A percentile compares a stretch with the other conserved stretches of the same genome.
These are phyloP conservation scores for Spilogale gracilis DNA, from an alignment of 2,113 vertebrate genomes.

Conservation along the genomic window DNA sequence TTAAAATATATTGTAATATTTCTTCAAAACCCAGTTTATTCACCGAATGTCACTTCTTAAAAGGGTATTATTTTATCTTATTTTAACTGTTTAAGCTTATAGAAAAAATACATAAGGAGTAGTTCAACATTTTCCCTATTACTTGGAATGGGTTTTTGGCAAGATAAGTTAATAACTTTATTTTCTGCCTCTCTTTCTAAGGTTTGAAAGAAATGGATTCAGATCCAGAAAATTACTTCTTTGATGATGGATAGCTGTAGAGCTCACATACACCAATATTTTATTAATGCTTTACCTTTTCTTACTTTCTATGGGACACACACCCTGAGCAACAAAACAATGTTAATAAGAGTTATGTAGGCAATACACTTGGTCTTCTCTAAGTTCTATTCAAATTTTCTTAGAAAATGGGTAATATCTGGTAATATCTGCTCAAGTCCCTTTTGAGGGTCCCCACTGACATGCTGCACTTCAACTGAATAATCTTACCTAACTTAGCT, in stretches of 20 bases:
- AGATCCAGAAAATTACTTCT: slow-evolving; percentile 68
- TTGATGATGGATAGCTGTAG: slow-evolving; percentile 55
- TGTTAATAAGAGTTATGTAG: slow-evolving; percentile 5
- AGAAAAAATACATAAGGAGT: neutral
- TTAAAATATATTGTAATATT: neutral
- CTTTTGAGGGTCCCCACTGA: neutral
- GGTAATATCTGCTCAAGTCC: neutral
- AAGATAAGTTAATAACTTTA: slow-evolving; percentile 53
- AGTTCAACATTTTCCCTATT: neutral
- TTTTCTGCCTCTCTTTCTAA: slow-evolving; percentile 36
- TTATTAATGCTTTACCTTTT: slow-evolving; percentile 58
- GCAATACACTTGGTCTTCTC: neutral
- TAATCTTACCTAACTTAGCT: neutral
- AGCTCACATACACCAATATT: slow-evolving; percentile 55
- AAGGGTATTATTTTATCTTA: neutral
- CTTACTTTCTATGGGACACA: slow-evolving; percentile 32
- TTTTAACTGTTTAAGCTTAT: slow-evolving; percentile 1
- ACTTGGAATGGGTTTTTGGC: neutral
- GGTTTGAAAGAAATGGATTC: slow-evolving; percentile 57
- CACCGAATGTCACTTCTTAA: neutral
- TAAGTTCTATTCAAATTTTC: neutral
- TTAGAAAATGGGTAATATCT: neutral
- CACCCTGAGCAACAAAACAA: slow-evolving; percentile 15
- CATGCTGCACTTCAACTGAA: neutral
- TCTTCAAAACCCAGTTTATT: neutral